phyloP scores from a whole-genome alignment of 2,113 vertebrate genomes.

The Hemichromis elongatus region DNA sequence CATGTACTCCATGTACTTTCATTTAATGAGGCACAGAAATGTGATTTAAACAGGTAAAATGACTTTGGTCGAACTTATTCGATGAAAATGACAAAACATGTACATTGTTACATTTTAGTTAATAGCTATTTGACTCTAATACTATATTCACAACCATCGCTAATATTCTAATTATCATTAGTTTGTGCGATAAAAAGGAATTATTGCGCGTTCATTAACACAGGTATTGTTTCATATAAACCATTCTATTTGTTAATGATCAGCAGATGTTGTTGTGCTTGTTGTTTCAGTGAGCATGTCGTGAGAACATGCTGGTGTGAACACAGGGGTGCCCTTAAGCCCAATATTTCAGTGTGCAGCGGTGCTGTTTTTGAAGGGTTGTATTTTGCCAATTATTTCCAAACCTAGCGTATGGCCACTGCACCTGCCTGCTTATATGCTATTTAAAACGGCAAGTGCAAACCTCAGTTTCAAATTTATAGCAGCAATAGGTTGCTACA shows the following conservation, averaged over 20 bases:
- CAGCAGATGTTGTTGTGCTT: not conserved
- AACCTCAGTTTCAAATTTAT: rapidly evolving
- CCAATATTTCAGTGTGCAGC: rapidly evolving
- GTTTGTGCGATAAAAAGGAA: not conserved
- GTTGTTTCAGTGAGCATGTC: not conserved
- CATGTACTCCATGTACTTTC: not conserved
- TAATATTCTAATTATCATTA: not conserved
- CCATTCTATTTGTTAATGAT: not conserved
- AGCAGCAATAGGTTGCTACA: not conserved
- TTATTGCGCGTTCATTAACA: not conserved
- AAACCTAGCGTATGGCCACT: not conserved
- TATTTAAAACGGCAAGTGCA: rapidly evolving
- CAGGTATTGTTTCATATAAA: not conserved
- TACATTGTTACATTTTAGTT: not conserved
- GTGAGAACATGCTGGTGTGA: too few species aligned
- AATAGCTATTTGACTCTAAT: not conserved
- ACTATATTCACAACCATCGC: rapidly evolving
- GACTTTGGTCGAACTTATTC: not conserved
- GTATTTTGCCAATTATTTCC: not conserved
- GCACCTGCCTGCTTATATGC: not conserved
- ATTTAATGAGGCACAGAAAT: not conserved
- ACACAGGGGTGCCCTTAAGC: not conserved
- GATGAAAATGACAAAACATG: not conserved
- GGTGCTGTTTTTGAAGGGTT: not conserved
- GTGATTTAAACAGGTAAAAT: not conserved